Evolutionary conservation across 64 coral and sea anemone genomes (phyloP).

Genomic region (Montipora sp.): DNA sequence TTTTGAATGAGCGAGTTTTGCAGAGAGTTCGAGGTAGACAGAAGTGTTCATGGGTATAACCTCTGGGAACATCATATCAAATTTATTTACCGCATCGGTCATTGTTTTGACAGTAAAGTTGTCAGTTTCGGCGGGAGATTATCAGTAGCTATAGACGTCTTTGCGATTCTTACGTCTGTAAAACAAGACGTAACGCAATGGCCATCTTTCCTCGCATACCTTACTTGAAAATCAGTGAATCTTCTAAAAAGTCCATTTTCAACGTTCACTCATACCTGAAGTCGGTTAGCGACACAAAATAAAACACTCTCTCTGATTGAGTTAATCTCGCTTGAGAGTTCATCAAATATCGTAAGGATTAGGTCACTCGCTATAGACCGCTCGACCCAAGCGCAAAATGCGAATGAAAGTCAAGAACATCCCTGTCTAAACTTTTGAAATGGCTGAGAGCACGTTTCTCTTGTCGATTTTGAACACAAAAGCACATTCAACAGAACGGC

Average conservation of each 20-base stretch:
- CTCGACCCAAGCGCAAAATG: neutral
- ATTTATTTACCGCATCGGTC: neutral
- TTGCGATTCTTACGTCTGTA: neutral
- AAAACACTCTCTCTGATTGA: neutral
- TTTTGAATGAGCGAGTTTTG: no score
- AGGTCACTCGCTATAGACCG: neutral
- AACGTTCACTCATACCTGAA: neutral
- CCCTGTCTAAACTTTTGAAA: neutral
- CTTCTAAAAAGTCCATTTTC: neutral
- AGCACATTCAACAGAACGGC: neutral
- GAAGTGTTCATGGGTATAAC: no score
- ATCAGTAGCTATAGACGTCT: neutral
- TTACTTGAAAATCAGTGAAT: neutral
- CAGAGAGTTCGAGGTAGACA: no score
- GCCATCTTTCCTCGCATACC: neutral
- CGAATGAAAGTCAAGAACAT: neutral
- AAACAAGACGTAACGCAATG: slow-evolving; percentile 9
- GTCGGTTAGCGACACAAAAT: neutral
- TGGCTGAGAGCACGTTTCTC: slow-evolving; percentile 10
- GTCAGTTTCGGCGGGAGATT: slow-evolving; percentile 52
- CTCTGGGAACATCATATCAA: neutral
- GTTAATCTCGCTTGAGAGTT: slow-evolving; percentile 11
- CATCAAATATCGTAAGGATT: no score
- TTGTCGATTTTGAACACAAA: neutral
- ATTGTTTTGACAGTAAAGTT: slow-evolving; percentile 17